Evolutionary conservation across 2,888 invertebrate species (phyloP), one percentile per base, ranked within the genome.

Genomic region (Lutraria lutraria): DNA sequence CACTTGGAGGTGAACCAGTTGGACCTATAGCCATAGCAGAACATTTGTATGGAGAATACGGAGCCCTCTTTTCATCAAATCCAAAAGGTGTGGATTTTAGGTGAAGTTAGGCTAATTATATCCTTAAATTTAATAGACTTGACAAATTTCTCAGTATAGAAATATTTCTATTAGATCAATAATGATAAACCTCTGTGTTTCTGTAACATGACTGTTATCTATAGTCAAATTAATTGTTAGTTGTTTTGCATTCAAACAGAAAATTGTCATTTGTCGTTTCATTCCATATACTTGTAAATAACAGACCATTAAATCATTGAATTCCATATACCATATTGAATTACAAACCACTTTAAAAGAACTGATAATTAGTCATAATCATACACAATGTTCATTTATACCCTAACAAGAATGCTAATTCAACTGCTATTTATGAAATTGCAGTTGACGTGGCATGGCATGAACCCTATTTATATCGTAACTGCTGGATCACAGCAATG

Each of bases 401-500:
- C n/a, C 63, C n/a, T 25, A n/a, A 68, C 25, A 3, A 25, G 34
- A 54, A 63, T 63, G 25, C 76, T 84, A 72, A 63, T 31, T 76
- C 84, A 76, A 76, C 84, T 84, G 76, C 76, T 53, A 34, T 84
- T 76, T 82, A 29, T 87, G 31, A 83, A 43, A 82, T 86, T 76
- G 79, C 87, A 87, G 85, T 72, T 86, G 88, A 88, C 43, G 85
- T 89, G 53, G 80, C 25, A 31, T 91, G 91, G 91, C 68, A 83
- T 19, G 91, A 91, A 82, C 91, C 91, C 16, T 56, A 81, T 53
- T 80, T 89, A 72, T 83, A 90, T 56, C 60, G 25, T 60, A 91
- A 91, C 85, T 91, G 91, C 72, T 91, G 91, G 91, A 87, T 88
- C n/a, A 90, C 90, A 31, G 85, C 91, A 21, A 87, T 91, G 89